phyloP scores from a whole-genome alignment of 2,113 vertebrate species.

The Orthonyx spaldingii region DNA sequence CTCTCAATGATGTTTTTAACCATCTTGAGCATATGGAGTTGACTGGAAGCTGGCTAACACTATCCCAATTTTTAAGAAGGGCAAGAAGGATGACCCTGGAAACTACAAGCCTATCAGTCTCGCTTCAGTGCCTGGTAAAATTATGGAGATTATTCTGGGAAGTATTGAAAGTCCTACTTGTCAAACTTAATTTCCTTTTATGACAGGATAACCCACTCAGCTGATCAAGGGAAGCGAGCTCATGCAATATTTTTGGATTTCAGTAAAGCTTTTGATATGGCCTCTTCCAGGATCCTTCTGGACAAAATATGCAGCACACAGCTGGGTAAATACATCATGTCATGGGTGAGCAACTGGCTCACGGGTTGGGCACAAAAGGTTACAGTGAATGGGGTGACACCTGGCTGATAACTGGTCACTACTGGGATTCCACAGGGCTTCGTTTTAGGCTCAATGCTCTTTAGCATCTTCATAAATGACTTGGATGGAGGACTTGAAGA shows the following conservation, averaged over 20 bases:
- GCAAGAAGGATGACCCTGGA: neutral
- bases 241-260: neutral
- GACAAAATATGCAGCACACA: accelerated
- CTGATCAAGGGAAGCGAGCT: neutral
- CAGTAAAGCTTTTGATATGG: neutral
- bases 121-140: neutral
- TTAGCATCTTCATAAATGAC: neutral
- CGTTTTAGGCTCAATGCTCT: neutral
- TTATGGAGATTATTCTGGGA: neutral
- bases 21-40: neutral
- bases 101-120: neutral
- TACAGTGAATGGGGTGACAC: neutral
- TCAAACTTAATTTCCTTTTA: neutral
- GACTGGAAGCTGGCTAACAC: neutral
- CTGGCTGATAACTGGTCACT: neutral
- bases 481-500: neutral
- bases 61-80: neutral
- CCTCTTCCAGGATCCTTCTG: neutral
- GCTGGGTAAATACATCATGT: neutral
- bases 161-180: neutral
- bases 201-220: neutral
- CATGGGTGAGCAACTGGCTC: neutral
- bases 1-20: neutral
- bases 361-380: neutral
- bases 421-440: neutral